A percentile compares a stretch with the other conserved stretches of the same genome.
Conservation (phyloP, 2,113 vertebrate species). For the Mustelus asterias region DNA sequence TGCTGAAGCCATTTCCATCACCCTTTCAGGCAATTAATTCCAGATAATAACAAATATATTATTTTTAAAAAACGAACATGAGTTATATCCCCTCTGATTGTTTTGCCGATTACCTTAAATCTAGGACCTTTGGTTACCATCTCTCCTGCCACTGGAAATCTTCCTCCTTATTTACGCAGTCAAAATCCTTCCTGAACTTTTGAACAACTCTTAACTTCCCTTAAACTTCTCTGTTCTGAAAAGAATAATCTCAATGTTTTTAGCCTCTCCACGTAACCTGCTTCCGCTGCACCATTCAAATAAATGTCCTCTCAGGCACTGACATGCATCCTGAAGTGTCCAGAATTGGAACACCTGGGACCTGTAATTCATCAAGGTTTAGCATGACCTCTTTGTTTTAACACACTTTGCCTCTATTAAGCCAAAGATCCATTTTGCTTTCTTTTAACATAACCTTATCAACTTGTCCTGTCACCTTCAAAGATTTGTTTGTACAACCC, state of each 20-base stretch:
- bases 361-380: too few relatives aligned
- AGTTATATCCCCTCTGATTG: not conserved
- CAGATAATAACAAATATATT: not conserved
- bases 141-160: not conserved
- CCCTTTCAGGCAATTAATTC: too few relatives aligned
- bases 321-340: not conserved
- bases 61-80: not conserved
- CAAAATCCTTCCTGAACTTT: not conserved
- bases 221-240: not conserved
- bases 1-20: not conserved
- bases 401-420: too few relatives aligned
- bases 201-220: too few relatives aligned
- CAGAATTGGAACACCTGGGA: too few relatives aligned
- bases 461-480: too few relatives aligned
- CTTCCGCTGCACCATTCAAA: not conserved
- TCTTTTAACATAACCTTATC: too few relatives aligned
- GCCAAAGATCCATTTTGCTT: too few relatives aligned
- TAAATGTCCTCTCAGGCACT: not conserved
- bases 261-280: not conserved
- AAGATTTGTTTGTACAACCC: too few relatives aligned
- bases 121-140: not conserved
- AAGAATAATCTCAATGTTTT: not conserved
- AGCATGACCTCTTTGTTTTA: too few relatives aligned
- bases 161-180: not conserved
- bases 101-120: not conserved